These are phyloP conservation scores for Pterostichus madidus DNA, from an alignment of 2,888 invertebrate species.

Conservation along the genomic window DNA sequence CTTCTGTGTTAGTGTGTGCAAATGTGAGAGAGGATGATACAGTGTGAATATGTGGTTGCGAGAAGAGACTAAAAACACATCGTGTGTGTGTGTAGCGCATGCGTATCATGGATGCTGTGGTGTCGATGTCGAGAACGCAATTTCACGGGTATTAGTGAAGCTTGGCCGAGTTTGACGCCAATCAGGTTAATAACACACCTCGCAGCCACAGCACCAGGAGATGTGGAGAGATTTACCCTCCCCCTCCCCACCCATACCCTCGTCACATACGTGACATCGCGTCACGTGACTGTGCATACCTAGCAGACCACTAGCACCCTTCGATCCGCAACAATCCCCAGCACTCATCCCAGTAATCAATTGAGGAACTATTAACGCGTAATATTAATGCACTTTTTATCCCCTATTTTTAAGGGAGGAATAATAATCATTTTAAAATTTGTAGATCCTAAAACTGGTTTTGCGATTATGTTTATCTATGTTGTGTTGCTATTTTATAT, in stretches of 20 bases:
- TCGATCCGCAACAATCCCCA: neutral
- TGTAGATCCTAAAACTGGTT: too few relatives aligned
- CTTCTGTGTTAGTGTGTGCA: too few relatives aligned
- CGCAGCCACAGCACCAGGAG: slow-evolving; percentile 15
- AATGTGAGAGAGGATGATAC: neutral
- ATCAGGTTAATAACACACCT: slow-evolving; percentile 66
- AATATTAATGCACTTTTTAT: too few relatives aligned
- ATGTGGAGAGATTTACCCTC: neutral
- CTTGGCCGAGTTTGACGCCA: slow-evolving; percentile 64
- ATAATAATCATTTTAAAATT: too few relatives aligned
- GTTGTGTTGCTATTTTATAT: too few relatives aligned
- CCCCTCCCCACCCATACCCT: slow-evolving; percentile 6
- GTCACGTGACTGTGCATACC: slow-evolving; percentile 24
- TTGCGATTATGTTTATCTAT: too few relatives aligned
- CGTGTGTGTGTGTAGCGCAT: slow-evolving; percentile 1
- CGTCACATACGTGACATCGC: slow-evolving; percentile 28
- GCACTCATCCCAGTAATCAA: too few relatives aligned
- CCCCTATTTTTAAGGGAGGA: too few relatives aligned
- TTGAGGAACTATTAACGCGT: too few relatives aligned
- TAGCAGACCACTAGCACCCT: neutral
- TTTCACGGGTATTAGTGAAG: slow-evolving; percentile 65
- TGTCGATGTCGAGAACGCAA: slow-evolving; percentile 61
- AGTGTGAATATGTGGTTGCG: neutral
- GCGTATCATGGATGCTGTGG: slow-evolving; percentile 15
- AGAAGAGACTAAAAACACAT: slow-evolving; percentile 25